These are phyloP conservation scores for Iguana delicatissima DNA, from an alignment of 2,797 vertebrate species.

Conservation along the genomic window DNA sequence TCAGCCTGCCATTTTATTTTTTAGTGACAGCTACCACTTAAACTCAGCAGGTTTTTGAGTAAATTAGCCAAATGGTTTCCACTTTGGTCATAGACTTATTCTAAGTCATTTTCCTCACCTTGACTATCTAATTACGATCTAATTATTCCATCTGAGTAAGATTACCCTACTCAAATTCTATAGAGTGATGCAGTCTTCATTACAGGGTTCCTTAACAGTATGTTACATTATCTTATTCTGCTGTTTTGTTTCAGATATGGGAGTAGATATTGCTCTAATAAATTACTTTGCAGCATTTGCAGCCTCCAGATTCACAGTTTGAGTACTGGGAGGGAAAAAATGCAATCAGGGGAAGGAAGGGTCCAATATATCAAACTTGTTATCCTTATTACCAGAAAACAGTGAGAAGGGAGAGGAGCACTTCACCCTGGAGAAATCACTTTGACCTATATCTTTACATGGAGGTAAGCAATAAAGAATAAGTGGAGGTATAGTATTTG, in stretches of 20 bases:
- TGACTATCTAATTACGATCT: constrained; percentile 46
- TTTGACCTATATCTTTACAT: constrained; percentile 53
- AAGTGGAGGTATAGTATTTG: constrained; percentile 47
- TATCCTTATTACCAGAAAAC: constrained; percentile 59
- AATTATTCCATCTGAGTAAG: constrained; percentile 64
- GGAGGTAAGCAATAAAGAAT: constrained; percentile 61
- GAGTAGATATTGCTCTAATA: constrained; percentile 66
- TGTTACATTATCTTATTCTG: constrained; percentile 36
- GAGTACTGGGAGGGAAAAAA: constrained; percentile 54
- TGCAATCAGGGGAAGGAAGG: constrained; percentile 44
- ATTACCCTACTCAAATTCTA: not conserved
- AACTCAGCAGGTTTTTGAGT: constrained; percentile 48
- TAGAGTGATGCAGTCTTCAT: constrained; percentile 24
- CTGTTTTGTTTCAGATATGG: constrained; percentile 55
- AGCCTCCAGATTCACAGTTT: constrained; percentile 54
- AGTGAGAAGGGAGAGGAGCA: constrained; percentile 57
- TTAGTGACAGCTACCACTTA: constrained; percentile 44
- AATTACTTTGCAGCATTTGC: constrained; percentile 55
- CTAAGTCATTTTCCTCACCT: constrained; percentile 59
- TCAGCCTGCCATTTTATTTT: constrained; percentile 31
- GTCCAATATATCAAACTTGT: constrained; percentile 65
- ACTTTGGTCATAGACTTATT: constrained; percentile 51
- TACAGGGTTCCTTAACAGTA: constrained; percentile 23
- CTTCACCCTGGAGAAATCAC: constrained; percentile 69
- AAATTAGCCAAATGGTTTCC: constrained; percentile 58